Conservation (phyloP, 2,888 invertebrate genomes). For the Scaeva pyrastri region DNA sequence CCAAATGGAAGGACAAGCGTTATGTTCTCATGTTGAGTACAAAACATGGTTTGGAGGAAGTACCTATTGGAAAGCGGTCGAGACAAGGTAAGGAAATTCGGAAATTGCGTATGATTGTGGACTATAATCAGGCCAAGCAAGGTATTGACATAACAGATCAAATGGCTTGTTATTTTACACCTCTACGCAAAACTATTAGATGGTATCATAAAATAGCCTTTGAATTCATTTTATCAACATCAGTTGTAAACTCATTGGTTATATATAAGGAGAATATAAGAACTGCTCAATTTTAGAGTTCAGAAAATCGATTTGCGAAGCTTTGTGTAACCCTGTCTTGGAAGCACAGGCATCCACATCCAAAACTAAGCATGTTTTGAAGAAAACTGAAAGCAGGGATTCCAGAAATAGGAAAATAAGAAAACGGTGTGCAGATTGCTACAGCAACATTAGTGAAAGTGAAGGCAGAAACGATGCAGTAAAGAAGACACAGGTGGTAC, state of each 20-base stretch:
- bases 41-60: neutral
- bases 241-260: neutral
- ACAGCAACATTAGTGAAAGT: neutral
- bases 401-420: too few species aligned
- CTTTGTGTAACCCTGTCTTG: neutral
- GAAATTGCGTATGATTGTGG: constrained; percentile 18
- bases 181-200: constrained; percentile 33
- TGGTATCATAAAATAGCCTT: constrained; percentile 28
- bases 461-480: neutral
- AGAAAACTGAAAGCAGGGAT: too few species aligned
- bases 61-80: neutral
- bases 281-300: neutral
- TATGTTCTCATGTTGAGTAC: neutral
- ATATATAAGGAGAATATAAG: neutral
- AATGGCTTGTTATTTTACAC: constrained; percentile 20
- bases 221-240: constrained; percentile 17
- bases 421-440: neutral
- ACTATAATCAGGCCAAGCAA: constrained; percentile 43
- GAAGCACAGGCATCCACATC: neutral
- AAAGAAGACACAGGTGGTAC: neutral
- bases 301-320: neutral
- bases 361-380: neutral
- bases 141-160: constrained; percentile 32
- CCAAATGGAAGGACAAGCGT: too few species aligned
- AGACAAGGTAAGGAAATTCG: neutral